phyloP scores from a whole-genome alignment of 2,888 invertebrate genomes.

The Epinotia ramella region DNA sequence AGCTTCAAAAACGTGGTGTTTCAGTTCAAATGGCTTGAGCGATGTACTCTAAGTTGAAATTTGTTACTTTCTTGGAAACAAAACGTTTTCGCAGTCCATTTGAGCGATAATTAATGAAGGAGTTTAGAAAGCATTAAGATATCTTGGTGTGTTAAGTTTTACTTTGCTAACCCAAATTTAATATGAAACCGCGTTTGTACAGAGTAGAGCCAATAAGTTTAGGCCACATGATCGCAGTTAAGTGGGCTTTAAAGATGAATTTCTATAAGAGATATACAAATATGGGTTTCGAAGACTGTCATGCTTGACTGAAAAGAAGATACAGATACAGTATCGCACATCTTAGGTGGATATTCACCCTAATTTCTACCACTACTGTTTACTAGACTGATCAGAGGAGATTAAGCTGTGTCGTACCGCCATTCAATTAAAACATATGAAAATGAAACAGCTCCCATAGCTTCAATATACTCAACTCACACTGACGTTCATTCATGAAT shows the following conservation, averaged over 20 bases:
- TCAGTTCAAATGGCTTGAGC: conserved; percentile 31
- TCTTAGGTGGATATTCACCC: no score
- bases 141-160: neutral
- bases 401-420: no score
- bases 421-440: no score
- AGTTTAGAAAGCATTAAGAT: conserved; percentile 12
- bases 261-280: neutral
- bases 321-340: no score
- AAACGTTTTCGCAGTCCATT: conserved; percentile 42
- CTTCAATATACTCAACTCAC: no score
- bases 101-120: conserved; percentile 35
- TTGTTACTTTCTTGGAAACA: conserved; percentile 36
- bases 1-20: conserved; percentile 43
- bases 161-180: conserved; percentile 4
- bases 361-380: no score
- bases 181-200: neutral
- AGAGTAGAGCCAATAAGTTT: neutral
- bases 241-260: neutral
- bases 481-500: no score
- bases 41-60: conserved; percentile 30
- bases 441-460: no score
- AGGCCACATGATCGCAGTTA: neutral
- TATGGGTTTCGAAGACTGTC: no score
- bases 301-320: no score
- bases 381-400: no score